These are phyloP conservation scores for Labeo catla DNA, from an alignment of 2,113 vertebrate species.

Conservation along the genomic window DNA sequence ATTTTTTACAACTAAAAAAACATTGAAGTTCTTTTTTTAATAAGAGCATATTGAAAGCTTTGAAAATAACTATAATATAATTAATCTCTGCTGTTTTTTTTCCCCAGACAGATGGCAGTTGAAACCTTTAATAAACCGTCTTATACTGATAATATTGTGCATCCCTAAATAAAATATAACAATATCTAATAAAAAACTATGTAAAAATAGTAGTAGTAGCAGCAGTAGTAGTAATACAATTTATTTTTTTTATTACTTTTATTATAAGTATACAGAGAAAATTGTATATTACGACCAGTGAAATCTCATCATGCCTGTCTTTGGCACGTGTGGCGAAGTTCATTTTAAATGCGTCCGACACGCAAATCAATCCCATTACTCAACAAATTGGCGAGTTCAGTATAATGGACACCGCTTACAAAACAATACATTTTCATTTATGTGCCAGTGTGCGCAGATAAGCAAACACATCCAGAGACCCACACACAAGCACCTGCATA, in stretches of 20 bases:
- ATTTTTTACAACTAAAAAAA: too few relatives aligned
- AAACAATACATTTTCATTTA: conserved; percentile 10
- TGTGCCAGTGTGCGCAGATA: background rate
- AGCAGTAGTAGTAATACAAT: background rate
- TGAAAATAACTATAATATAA: too few relatives aligned
- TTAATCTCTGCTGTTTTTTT: too few relatives aligned
- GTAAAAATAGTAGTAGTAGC: too few relatives aligned
- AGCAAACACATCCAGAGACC: conserved; percentile 4
- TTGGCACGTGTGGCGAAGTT: background rate
- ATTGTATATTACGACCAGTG: background rate
- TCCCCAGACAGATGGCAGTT: too few relatives aligned
- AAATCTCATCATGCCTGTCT: background rate
- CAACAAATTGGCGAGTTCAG: background rate
- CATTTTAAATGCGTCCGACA: background rate
- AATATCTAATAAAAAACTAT: too few relatives aligned
- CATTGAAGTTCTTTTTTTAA: too few relatives aligned
- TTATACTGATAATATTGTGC: too few relatives aligned
- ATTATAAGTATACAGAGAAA: background rate
- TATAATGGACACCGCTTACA: background rate
- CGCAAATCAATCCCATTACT: conserved; percentile 40
- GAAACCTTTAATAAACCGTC: too few relatives aligned
- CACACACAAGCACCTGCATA: conserved; percentile 58
- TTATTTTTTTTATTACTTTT: background rate
- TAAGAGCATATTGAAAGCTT: too few relatives aligned
- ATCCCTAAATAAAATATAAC: too few relatives aligned